These are phyloP conservation scores for Urosaurus nigricauda DNA, from an alignment of 2,797 vertebrate species.

Conservation along the genomic window DNA sequence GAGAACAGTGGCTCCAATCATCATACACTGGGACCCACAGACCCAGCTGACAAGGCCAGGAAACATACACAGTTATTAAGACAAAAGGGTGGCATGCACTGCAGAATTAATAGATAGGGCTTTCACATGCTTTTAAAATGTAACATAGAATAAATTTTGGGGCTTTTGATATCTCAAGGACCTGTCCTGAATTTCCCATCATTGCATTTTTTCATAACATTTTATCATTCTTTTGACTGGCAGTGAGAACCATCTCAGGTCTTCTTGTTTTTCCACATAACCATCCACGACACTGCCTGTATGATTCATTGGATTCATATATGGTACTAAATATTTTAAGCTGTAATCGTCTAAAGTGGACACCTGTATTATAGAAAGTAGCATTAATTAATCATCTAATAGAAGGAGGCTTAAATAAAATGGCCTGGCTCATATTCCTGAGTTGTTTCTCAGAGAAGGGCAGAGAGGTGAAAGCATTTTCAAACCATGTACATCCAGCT, in stretches of 20 bases:
- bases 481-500: neutral
- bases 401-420: conserved; percentile 1
- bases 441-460: neutral
- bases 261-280: neutral
- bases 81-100: too few relatives aligned
- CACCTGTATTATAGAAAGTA: neutral
- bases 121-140: neutral
- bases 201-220: neutral
- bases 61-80: too few relatives aligned
- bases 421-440: neutral
- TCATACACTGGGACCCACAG: too few relatives aligned
- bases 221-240: neutral
- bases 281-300: neutral
- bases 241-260: too few relatives aligned
- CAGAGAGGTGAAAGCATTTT: neutral
- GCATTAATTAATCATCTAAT: neutral
- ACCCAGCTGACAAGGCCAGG: too few relatives aligned
- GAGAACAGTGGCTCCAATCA: too few relatives aligned
- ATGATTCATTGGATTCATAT: neutral
- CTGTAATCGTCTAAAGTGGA: conserved; percentile 30
- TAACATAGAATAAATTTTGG: too few relatives aligned
- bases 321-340: conserved; percentile 16
- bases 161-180: neutral
- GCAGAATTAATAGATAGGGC: neutral
- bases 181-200: neutral